Percentiles rank a stretch among this genome's conserved stretches.
phyloP scores from a whole-genome alignment of 2,113 vertebrate species.

The Heloderma charlesbogerti region DNA sequence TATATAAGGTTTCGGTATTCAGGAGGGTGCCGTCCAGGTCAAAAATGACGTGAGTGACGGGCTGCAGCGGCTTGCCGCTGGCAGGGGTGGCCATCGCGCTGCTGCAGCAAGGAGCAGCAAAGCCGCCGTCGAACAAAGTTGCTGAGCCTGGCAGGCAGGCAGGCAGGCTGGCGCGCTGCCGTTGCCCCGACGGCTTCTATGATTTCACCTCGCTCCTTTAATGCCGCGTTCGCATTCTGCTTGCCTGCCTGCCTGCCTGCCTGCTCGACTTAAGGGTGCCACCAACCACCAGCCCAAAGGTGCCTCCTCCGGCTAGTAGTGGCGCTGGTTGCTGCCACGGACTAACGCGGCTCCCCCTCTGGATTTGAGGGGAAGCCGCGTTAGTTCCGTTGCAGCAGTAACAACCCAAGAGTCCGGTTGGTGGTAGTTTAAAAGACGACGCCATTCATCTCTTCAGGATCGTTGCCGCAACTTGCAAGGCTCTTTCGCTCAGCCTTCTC shows the following conservation, averaged over 20 bases:
- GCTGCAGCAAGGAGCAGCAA: fast-evolving
- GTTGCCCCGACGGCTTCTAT: not conserved
- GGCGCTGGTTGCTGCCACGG: too few relatives aligned
- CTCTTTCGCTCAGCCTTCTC: too few relatives aligned
- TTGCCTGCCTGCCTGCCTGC: too few relatives aligned
- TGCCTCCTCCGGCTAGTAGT: too few relatives aligned
- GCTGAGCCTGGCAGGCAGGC: not conserved
- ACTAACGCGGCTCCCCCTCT: too few relatives aligned
- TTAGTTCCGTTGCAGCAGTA: too few relatives aligned
- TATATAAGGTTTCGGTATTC: conserved; percentile 91
- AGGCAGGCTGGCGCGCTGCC: not conserved
- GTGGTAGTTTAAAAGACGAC: too few relatives aligned
- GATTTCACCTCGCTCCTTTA: not conserved
- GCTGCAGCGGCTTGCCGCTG: conserved; percentile 48
- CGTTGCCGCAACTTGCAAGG: not conserved
- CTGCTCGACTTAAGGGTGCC: not conserved
- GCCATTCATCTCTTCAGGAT: too few relatives aligned
- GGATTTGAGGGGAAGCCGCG: too few relatives aligned
- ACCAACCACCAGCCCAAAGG: not conserved
- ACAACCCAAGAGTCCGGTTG: too few relatives aligned
- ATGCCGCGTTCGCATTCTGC: too few relatives aligned
- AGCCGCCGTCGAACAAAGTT: not conserved
- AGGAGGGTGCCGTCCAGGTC: conserved; percentile 94
- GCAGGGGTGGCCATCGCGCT: conserved; percentile 50
- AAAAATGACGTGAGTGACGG: conserved; percentile 89